Evolutionary conservation across 2,113 vertebrate genomes (phyloP).

Genomic region (Oceanodroma tethys): DNA sequence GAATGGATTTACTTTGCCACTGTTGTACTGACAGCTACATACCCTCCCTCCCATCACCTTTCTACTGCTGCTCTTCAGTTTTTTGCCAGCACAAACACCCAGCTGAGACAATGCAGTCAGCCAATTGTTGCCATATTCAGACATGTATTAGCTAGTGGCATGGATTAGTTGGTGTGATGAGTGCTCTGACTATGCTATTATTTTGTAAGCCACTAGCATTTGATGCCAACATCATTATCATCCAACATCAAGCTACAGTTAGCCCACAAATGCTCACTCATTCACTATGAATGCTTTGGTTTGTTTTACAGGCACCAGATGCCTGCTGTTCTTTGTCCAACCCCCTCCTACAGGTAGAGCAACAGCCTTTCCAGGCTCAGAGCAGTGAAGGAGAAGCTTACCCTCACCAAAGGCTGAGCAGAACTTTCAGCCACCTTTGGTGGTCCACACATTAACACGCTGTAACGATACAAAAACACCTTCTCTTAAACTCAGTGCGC

Average conservation of each 20-base stretch:
- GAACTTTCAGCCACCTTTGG: neutral
- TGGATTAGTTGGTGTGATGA: neutral
- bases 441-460: neutral
- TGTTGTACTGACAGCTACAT: neutral
- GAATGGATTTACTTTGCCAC: neutral
- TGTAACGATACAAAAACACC: neutral
- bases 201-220: neutral
- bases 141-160: neutral
- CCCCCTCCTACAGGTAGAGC: neutral
- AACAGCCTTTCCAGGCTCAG: neutral
- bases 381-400: neutral
- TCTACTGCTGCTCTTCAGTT: neutral
- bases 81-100: neutral
- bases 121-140: neutral
- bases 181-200: neutral
- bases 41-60: neutral
- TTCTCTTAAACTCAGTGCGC: neutral
- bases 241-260: neutral
- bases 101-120: neutral
- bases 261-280: neutral
- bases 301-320: neutral
- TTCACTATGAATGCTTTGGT: neutral
- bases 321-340: neutral
- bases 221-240: neutral
- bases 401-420: neutral